phyloP scores from a whole-genome alignment of 2,113 vertebrate species.

The Platycercus adscitus region DNA sequence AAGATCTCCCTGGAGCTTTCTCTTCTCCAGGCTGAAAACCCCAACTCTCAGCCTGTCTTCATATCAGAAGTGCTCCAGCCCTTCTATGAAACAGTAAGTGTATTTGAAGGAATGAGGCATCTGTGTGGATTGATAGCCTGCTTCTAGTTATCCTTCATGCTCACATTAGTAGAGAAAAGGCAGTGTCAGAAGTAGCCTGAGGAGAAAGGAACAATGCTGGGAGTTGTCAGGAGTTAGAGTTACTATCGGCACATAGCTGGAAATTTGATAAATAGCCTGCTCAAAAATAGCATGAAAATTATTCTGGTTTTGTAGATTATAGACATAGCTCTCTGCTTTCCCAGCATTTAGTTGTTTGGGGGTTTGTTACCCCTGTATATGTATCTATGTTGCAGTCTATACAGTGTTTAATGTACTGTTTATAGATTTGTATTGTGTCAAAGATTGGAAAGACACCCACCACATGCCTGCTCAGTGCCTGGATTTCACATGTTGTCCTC shows the following conservation, averaged over 20 bases:
- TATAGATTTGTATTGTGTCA: neutral
- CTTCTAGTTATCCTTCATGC: neutral
- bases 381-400: neutral
- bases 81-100: neutral
- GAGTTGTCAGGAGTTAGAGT: neutral
- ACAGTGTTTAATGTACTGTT: neutral
- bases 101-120: constrained; percentile 1
- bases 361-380: neutral
- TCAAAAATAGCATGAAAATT: constrained; percentile 34
- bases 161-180: constrained; percentile 5
- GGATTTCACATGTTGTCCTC: neutral
- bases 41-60: neutral
- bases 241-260: constrained; percentile 7
- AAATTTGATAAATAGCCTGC: constrained; percentile 32
- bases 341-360: neutral
- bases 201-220: constrained; percentile 3
- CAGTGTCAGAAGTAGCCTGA: constrained; percentile 10
- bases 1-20: neutral
- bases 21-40: neutral
- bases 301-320: neutral
- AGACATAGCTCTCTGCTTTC: neutral
- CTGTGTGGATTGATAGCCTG: neutral
- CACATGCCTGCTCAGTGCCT: neutral
- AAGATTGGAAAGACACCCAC: neutral
- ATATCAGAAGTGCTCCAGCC: neutral